Base-by-base conservation (phyloP, 2,888 invertebrate species). In the Pheosia tremula region DNA sequence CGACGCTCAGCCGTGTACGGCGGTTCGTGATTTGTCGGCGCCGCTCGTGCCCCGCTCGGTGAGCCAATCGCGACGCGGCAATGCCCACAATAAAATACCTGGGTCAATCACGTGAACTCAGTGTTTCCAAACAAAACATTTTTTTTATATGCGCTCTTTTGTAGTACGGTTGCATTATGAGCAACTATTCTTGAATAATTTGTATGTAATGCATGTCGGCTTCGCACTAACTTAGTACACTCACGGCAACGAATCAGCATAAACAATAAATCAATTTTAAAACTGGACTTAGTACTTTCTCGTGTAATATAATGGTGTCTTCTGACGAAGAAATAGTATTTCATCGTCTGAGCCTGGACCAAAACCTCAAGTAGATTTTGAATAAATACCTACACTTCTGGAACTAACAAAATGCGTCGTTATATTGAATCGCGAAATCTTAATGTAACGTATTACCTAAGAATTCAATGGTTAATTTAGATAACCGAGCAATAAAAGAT, bases 121-220 rank as follows among this genome's bases (percentile, higher is more conserved):
- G 95, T 95, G 95, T 95, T 95, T 94, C 93, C 94, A 95, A 95
- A 95, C 95, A 95, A 95, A 95, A 95, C 95, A 95, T 88, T 90
- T 91, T 73, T 90, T 90, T 87, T 86, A 77, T 83, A 81, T 82
- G 79, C 82, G 74, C 81, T 79, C 81, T 81, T 77, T 71, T 38
- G 74, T 69, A 72, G 74, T 76, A 74, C 76, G 71, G 67, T 66
- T 71, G 74, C 66, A 70, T 79, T 77, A 77, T 78, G 74, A 77
- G 69, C 75, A 77, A 80, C 76, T 78, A 79, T 81, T 78, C 70
- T 82, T 81, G 74, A 78, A 81, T 81, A 80, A 82, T 80, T 78
- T 78, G 43, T 24, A 41, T 49, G 73, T 78, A 76, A 68, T 77
- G 75, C 68, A 76, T 68, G 68, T 70, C 62, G 68, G 66, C 55